Evolutionary conservation across 2,113 vertebrate genomes (phyloP).

Genomic region (Ornithorhynchus anatinus): DNA sequence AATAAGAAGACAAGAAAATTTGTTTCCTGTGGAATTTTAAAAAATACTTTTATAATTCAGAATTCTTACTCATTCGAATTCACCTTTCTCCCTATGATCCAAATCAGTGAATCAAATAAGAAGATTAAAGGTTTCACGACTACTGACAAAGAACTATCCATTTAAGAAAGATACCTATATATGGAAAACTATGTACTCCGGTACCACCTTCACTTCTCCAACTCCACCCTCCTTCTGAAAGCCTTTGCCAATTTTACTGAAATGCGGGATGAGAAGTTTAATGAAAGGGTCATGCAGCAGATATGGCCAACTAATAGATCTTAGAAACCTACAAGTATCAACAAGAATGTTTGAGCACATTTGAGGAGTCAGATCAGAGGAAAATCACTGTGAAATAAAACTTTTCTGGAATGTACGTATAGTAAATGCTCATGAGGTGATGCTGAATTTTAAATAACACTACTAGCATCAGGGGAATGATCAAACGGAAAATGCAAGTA

Average conservation of each 20-base stretch:
- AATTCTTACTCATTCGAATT: no score
- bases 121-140: no score
- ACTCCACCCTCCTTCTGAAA: conserved; percentile 7
- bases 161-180: background rate
- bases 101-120: no score
- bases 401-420: conserved; percentile 63
- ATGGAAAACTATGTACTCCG: background rate
- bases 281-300: conserved; percentile 44
- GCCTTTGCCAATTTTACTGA: conserved; percentile 21
- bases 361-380: conserved; percentile 42
- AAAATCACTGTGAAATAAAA: conserved; percentile 60
- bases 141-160: background rate
- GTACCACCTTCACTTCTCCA: no score
- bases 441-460: conserved; percentile 55
- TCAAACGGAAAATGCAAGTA: conserved; percentile 39
- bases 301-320: conserved; percentile 49
- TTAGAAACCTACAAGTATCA: conserved; percentile 55
- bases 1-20: no score
- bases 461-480: conserved; percentile 54
- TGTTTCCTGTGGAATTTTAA: no score
- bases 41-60: no score
- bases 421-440: conserved; percentile 59
- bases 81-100: no score
- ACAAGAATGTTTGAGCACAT: conserved; percentile 47
- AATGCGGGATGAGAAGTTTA: conserved; percentile 24